Base-by-base conservation (phyloP, 2,797 vertebrate genomes). In the Sciurus vulgaris region DNA sequence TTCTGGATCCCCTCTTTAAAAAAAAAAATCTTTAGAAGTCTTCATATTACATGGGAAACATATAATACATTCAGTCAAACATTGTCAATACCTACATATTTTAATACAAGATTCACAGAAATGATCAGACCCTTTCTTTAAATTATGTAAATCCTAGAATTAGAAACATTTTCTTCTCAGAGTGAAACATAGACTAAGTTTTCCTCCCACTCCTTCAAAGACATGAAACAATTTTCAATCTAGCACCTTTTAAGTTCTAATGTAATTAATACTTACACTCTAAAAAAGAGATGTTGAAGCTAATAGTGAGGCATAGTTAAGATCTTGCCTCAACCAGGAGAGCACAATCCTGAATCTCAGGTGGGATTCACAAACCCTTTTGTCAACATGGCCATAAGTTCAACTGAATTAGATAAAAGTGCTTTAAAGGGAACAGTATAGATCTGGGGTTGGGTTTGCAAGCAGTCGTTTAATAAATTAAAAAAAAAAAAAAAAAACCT, bases 111-210 rank as follows among this genome's bases (percentile, higher is more conserved):
- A 51, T 74, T 95, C 41, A 56, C 59, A 83, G 67, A 81, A 85
- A 70, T 24, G 14, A 85, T 84, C 5, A 81, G n/a, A 41, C 12
- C 12, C 14, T 94, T 79, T n/a, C n/a, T 85, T 63, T 65, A 82
- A 91, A 73, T 86, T 63, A 56, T n/a, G 22, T 83, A 93, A 93
- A 72, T 78, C 33, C 1, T 28, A 88, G 28, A 86, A 51, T 88
- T 89, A 89, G 54, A 89, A 97, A 84, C 17, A 20, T 44, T 93
- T 93, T 84, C 54, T 81, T 93, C 22, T 74, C 59, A 76, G 51
- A 47, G 7, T 69, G 30, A 85, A 61, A 86, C 7, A 86, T 2
- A 69, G 5, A 74, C 28, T 10, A 72, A 88, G 20, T 13, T 86
- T 86, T 65, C 38, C 12, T 91, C 41, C 1, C 17, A 76, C 24